phyloP scores from a whole-genome alignment of 2,888 invertebrate genomes.

The Eumerus sabulonum region DNA sequence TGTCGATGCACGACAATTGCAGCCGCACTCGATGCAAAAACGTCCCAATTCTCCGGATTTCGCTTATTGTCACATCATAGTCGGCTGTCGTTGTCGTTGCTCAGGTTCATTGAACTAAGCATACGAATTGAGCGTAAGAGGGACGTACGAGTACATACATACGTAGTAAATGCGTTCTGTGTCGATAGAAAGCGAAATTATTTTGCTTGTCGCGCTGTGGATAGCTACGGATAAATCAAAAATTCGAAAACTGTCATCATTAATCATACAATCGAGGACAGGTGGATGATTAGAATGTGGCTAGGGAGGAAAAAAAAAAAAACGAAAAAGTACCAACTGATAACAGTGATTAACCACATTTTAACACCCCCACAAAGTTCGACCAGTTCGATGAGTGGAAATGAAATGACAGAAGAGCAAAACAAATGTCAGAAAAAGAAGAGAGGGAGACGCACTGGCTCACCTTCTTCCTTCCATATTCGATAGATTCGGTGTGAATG shows the following conservation, averaged over 20 bases:
- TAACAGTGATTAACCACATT: conserved; percentile 34
- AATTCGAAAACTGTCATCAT: conserved; percentile 34
- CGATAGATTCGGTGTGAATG: conserved; percentile 75
- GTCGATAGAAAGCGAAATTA: conserved; percentile 54
- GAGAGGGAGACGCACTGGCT: conserved; percentile 24
- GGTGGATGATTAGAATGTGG: conserved; percentile 25
- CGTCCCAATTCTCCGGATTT: conserved; percentile 24
- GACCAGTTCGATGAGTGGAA: no score
- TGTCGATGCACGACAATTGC: conserved; percentile 5
- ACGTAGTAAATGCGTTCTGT: conserved; percentile 20
- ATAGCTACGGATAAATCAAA: conserved; percentile 35
- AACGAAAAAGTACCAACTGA: conserved; percentile 7
- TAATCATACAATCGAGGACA: conserved; percentile 33
- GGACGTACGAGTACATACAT: no score
- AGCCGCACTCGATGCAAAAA: conserved; percentile 26
- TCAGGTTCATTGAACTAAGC: conserved; percentile 50
- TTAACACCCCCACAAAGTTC: conserved; percentile 34
- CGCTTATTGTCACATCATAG: not conserved
- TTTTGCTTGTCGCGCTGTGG: not conserved
- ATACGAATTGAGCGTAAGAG: no score
- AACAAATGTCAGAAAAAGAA: no score
- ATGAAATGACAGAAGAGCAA: no score
- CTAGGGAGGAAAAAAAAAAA: conserved; percentile 6
- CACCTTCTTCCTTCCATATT: conserved; percentile 53
- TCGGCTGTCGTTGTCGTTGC: not conserved